phyloP scores from a whole-genome alignment of 2,797 vertebrate species.

The Danio aesculapii region DNA sequence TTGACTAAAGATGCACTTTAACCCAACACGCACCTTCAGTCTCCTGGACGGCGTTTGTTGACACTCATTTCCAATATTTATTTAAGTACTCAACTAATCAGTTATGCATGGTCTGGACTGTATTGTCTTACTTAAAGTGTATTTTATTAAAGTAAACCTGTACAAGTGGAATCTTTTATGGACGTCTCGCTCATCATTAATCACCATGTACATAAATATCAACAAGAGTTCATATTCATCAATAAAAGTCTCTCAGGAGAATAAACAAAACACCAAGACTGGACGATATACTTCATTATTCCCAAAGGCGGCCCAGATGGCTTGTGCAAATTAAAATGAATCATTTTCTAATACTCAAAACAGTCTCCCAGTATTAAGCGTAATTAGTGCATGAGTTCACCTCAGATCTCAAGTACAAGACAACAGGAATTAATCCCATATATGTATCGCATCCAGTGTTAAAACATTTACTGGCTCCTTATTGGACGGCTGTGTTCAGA shows the following conservation, averaged over 20 bases:
- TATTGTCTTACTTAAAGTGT: constrained; percentile 69
- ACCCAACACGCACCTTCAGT: constrained; percentile 20
- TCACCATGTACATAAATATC: not conserved
- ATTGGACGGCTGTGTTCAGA: constrained; percentile 12
- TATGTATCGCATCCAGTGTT: not conserved
- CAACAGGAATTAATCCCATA: not conserved
- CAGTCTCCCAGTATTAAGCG: not conserved
- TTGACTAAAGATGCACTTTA: constrained; percentile 50
- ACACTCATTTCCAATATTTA: constrained; percentile 74
- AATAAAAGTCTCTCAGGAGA: not conserved
- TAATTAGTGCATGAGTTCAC: not conserved
- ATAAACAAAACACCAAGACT: not conserved
- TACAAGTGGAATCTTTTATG: constrained; percentile 62
- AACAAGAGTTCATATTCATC: not conserved
- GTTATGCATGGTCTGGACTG: constrained; percentile 70
- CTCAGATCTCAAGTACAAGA: not conserved
- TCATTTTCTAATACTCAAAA: not conserved
- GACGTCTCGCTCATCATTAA: not conserved
- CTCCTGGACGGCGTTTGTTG: constrained; percentile 17
- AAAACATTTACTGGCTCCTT: not conserved
- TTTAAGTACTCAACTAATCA: constrained; percentile 55
- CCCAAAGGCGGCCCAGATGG: not conserved
- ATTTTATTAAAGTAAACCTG: constrained; percentile 81
- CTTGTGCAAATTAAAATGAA: constrained; percentile 29
- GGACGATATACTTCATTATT: not conserved